Conservation (phyloP, 2,888 invertebrate species). For the Theretra japonica region DNA sequence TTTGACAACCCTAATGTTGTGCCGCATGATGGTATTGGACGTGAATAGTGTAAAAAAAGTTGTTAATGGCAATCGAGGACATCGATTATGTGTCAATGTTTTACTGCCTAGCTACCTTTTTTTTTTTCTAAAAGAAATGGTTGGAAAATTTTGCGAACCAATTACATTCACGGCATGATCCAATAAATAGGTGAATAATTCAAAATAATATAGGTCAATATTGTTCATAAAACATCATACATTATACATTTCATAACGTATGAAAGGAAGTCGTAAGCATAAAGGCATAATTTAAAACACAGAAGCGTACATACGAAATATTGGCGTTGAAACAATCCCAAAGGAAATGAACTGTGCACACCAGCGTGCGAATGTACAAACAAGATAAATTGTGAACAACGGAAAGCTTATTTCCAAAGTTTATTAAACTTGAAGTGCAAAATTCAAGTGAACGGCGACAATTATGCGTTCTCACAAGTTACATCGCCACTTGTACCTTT, state of each 20-base stretch:
- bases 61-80: background rate
- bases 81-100: background rate
- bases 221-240: background rate
- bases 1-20: conserved; percentile 32
- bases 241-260: background rate
- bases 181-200: no score
- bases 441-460: conserved; percentile 12
- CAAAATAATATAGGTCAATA: no score
- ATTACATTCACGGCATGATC: no score
- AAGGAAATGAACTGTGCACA: conserved; percentile 17
- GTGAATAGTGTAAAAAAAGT: background rate
- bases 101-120: background rate
- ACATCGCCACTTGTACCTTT: conserved; percentile 34
- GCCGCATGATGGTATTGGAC: background rate
- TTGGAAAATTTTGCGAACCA: no score
- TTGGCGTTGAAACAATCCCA: conserved; percentile 2
- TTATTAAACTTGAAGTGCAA: conserved; percentile 20
- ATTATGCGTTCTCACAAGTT: conserved; percentile 22
- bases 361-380: conserved; percentile 10
- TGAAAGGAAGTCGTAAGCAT: background rate
- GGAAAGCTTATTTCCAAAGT: conserved; percentile 22
- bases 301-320: background rate
- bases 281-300: background rate
- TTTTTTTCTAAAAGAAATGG: no score
- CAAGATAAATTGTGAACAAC: conserved; percentile 26